Conservation (phyloP, 2,888 invertebrate genomes). For the Abrostola triplasia region DNA sequence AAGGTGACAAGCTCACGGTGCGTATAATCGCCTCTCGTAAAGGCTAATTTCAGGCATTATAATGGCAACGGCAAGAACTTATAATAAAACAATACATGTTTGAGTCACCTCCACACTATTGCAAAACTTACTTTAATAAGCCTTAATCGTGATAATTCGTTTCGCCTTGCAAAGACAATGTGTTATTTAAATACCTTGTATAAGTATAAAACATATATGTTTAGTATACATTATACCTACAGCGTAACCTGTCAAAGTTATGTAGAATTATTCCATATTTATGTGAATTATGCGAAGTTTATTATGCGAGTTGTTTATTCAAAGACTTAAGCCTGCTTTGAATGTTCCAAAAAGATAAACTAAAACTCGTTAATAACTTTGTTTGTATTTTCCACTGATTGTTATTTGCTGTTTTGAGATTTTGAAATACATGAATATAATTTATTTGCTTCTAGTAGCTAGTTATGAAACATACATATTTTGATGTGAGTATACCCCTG, state of each 20-base stretch:
- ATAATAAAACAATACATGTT: background rate
- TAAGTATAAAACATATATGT: constrained; percentile 12
- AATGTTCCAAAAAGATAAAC: constrained; percentile 26
- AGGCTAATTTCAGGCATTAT: background rate
- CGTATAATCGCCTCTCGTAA: background rate
- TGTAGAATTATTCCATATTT: constrained; percentile 54
- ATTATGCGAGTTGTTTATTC: constrained; percentile 26
- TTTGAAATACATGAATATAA: no score
- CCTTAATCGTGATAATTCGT: constrained; percentile 48
- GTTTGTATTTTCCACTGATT: constrained; percentile 9
- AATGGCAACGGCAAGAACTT: background rate
- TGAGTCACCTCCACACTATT: constrained; percentile 14
- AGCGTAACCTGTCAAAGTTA: constrained; percentile 47
- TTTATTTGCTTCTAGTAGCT: no score
- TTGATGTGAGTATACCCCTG: no score
- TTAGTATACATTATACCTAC: constrained; percentile 36
- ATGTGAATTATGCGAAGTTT: constrained; percentile 46
- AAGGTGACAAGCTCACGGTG: no score
- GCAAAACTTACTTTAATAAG: constrained; percentile 21
- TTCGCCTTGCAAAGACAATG: constrained; percentile 44
- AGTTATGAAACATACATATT: no score
- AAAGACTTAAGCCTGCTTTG: constrained; percentile 11
- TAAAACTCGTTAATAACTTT: background rate
- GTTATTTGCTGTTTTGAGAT: background rate
- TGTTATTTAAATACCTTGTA: constrained; percentile 21